These are phyloP conservation scores for Eurypyga helias DNA, from an alignment of 2,113 vertebrate species.

Conservation along the genomic window DNA sequence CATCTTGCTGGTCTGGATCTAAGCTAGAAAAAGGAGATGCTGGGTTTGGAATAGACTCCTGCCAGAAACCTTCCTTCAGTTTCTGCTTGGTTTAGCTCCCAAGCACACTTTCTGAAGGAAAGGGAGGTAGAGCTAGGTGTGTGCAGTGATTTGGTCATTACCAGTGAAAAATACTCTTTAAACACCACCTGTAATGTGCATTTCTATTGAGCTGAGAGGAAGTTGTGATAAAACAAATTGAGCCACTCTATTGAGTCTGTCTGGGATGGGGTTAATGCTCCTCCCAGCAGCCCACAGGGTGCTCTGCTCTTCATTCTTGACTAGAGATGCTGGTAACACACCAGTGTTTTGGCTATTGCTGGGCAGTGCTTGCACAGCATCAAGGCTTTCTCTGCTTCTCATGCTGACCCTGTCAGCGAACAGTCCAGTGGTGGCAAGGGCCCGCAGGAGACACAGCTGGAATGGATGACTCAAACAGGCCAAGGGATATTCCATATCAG, in stretches of 20 bases:
- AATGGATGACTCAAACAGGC: neutral
- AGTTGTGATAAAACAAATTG: neutral
- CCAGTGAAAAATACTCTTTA: neutral
- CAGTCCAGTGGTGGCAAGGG: neutral
- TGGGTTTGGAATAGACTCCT: neutral
- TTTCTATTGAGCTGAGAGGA: neutral
- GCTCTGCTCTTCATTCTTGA: neutral
- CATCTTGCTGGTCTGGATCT: neutral
- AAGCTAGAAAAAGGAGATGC: neutral
- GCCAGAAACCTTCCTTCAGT: neutral
- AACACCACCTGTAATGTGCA: neutral
- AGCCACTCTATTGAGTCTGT: neutral
- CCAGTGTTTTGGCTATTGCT: neutral
- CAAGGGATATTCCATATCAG: neutral
- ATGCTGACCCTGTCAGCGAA: rapidly evolving
- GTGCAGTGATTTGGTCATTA: neutral
- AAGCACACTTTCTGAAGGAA: neutral
- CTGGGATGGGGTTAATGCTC: neutral
- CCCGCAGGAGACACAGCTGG: neutral
- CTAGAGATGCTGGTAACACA: neutral
- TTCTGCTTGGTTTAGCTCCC: neutral
- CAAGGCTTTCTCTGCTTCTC: neutral
- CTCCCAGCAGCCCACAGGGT: neutral
- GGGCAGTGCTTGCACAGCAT: neutral
- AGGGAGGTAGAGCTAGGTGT: neutral